Base-by-base conservation (phyloP, 2,888 invertebrate species). In the Lasioglossum zephyrum region DNA sequence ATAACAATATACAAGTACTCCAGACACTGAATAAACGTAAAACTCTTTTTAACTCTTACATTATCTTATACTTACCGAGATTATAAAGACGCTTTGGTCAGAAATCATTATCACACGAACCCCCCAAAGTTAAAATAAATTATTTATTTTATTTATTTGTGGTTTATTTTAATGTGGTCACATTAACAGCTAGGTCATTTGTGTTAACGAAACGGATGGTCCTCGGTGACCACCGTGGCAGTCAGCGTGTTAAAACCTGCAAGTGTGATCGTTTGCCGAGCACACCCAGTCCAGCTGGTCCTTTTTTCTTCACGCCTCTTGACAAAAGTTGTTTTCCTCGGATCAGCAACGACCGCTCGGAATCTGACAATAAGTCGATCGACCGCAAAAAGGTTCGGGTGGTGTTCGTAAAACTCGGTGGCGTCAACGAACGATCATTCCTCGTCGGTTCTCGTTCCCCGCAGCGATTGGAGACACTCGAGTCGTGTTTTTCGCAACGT, bases 391-490 rank as follows among this genome's bases (percentile, higher is more conserved):
- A 53, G 49, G 49, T 16, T 49, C 49, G 49, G 18, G 0, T 1
- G 18, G 49, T 47, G 47, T 53, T 53, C 49, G 49, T 53, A 53
- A 53, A 53, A 53, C 49, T 22, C 8, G 49, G 22, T 53, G 49
- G 49, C 49, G 49, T 53, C 49, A 53, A 22, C 49, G 18, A 53
- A 22, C 49, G 49, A 53, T 18, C 22, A 22, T 8, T 53, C 22
- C 22, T 22, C 22, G 22, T 53, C 8, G 22, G 5, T 36, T 31
- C 47, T 60, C 13, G 26, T 31, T 72, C 49, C 26, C 73, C 63
- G n/a, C 36, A 41, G 60, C 74, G 78, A 84, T 26, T 36, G 4
- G 31, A 63, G 9, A 13, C 63, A 9, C 63, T 63, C 57, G 57
- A 13, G 31, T 13, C 16, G 16, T 63, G 63, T 63, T 63, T 36